These are phyloP conservation scores for Carterocephalus palaemon DNA, from an alignment of 2,888 invertebrate genomes.

Conservation along the genomic window DNA sequence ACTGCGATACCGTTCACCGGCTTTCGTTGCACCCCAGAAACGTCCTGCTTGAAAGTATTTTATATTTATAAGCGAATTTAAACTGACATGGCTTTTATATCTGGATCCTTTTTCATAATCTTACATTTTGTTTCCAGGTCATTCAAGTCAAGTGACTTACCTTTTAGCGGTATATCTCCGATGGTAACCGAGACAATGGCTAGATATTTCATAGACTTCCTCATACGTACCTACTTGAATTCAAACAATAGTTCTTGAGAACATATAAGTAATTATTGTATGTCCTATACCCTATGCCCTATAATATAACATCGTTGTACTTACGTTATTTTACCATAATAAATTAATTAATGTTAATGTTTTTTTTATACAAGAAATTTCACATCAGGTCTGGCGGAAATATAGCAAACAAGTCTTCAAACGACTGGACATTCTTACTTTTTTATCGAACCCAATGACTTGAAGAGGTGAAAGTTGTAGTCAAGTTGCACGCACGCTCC, in stretches of 20 bases:
- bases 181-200: neutral
- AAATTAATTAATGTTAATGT: too few species aligned
- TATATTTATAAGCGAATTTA: constrained; percentile 1
- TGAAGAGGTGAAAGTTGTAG: constrained; percentile 1
- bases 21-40: constrained; percentile 29
- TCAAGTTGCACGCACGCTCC: neutral
- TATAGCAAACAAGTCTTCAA: too few species aligned
- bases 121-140: neutral
- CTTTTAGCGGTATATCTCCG: neutral
- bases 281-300: too few species aligned
- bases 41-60: too few species aligned
- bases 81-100: constrained; percentile 13
- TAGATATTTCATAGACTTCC: too few species aligned
- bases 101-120: neutral
- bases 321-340: too few species aligned
- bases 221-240: neutral
- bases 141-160: neutral
- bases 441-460: constrained; percentile 1
- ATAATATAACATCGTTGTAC: too few species aligned
- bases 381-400: too few species aligned
- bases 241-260: neutral
- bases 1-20: constrained; percentile 53
- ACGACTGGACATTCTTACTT: too few species aligned
- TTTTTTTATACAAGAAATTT: too few species aligned
- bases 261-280: too few species aligned